These are phyloP conservation scores for Semnopithecus entellus DNA, from an alignment of 2,113 vertebrate genomes.

Conservation along the genomic window DNA sequence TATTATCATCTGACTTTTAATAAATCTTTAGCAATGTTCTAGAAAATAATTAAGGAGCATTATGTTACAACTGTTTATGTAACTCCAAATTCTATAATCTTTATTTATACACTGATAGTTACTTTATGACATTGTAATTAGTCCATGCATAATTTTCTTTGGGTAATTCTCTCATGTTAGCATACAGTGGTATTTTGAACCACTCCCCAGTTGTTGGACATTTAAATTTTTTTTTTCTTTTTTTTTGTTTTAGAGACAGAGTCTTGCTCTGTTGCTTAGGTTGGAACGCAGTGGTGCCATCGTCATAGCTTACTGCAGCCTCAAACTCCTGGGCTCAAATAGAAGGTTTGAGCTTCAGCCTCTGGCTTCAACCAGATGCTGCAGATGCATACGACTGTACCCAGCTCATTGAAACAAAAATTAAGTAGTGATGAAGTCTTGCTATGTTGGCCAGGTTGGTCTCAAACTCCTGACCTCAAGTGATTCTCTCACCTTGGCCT, in stretches of 20 bases:
- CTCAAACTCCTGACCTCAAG: too few relatives aligned
- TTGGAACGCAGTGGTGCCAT: too few relatives aligned
- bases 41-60: neutral
- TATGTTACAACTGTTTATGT: neutral
- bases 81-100: neutral
- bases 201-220: neutral
- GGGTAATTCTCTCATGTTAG: neutral
- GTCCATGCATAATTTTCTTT: neutral
- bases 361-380: too few relatives aligned
- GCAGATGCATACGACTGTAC: too few relatives aligned
- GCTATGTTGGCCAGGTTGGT: too few relatives aligned
- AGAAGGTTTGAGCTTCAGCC: too few relatives aligned
- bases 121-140: constrained; percentile 5
- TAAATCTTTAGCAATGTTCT: neutral
- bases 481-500: too few relatives aligned
- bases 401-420: too few relatives aligned
- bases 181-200: neutral
- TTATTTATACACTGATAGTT: neutral
- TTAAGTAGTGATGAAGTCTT: too few relatives aligned
- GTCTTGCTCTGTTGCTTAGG: neutral
- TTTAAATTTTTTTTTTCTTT: neutral
- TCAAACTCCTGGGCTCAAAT: too few relatives aligned
- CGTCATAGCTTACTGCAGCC: too few relatives aligned
- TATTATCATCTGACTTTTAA: neutral
- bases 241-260: neutral